These are phyloP conservation scores for Pelecanus crispus DNA, from an alignment of 2,113 vertebrate genomes.

Conservation along the genomic window DNA sequence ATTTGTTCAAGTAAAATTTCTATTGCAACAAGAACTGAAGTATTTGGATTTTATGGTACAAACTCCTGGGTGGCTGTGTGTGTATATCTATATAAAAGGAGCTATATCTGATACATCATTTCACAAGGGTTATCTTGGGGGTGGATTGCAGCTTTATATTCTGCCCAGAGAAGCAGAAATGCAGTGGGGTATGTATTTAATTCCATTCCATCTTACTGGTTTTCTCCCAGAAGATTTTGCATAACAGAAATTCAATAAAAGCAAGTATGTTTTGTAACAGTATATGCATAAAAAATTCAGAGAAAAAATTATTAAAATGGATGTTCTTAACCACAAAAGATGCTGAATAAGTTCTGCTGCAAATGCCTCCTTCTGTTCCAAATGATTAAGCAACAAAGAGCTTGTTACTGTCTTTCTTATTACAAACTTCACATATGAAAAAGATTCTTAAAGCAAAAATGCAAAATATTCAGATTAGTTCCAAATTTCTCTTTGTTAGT, in stretches of 20 bases:
- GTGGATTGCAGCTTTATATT: not conserved
- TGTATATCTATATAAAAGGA: not conserved
- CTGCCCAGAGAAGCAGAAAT: not conserved
- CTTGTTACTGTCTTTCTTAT: not conserved
- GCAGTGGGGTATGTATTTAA: not conserved
- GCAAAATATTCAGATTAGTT: conserved; percentile 47
- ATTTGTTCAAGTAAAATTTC: not conserved
- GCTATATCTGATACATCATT: not conserved
- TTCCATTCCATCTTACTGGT: not conserved
- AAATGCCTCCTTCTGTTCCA: not conserved
- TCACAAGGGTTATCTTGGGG: not conserved
- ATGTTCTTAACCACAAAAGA: not conserved
- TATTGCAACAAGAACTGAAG: not conserved
- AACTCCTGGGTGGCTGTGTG: rapidly evolving
- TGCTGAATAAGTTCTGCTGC: not conserved
- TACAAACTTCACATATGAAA: not conserved
- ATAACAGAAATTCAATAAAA: not conserved
- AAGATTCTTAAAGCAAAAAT: conserved; percentile 30
- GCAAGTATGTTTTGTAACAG: not conserved
- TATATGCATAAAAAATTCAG: not conserved
- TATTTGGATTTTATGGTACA: not conserved
- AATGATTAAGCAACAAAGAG: not conserved
- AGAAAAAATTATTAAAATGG: not conserved
- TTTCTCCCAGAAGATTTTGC: not conserved
- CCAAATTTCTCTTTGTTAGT: conserved; percentile 50